Evolutionary conservation across 2,797 vertebrate genomes (phyloP), one percentile per base, ranked within the genome.

Genomic region (Tenualosa thibaudeaui): DNA sequence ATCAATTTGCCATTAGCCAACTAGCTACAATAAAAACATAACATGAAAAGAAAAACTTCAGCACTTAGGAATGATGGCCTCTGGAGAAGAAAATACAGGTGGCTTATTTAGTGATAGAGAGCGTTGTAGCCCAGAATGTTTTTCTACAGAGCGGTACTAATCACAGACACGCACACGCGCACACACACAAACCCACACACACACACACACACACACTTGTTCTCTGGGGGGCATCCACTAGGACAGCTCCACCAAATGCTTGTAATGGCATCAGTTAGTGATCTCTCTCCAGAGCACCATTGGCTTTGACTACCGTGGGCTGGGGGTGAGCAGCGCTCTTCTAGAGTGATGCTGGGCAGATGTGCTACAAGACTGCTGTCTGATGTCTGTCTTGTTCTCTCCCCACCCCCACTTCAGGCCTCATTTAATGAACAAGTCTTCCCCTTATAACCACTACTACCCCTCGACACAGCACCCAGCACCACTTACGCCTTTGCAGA

Each of bases 361-460:
- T 31, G 10, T 37, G 26, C 31, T 10, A 68, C 65, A 71, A 40
- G 31, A 10, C 65, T 40, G 26, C 31, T 71, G 65, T 40, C 84
- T 89, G 91, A 91, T 90, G 90, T 91, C 87, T 90, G 87, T 31
- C 85, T 86, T 85, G 50, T 12, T 51, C 50, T 7, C 8, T 51
- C 50, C 50, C 10, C 50, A 51, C 10, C 50, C 10, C 50, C 50
- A 51, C 50, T 46, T 78, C 62, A 86, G 89, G 87, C 89, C 91
- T 88, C 84, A 82, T 92, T 93, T 94, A 93, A 94, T 91, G 90
- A 93, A 90, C 90, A 88, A 86, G 84, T 56, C 26, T 40, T 9
- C 31, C 71, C 15, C 89, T 19, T 7, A 46, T 9, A 5, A 5
- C 71, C 40, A 22, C 13, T 8, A 6, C 37, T 40, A 7, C 37